Base-by-base conservation (phyloP, 2,888 invertebrate genomes). In the Drosophila yooni region DNA sequence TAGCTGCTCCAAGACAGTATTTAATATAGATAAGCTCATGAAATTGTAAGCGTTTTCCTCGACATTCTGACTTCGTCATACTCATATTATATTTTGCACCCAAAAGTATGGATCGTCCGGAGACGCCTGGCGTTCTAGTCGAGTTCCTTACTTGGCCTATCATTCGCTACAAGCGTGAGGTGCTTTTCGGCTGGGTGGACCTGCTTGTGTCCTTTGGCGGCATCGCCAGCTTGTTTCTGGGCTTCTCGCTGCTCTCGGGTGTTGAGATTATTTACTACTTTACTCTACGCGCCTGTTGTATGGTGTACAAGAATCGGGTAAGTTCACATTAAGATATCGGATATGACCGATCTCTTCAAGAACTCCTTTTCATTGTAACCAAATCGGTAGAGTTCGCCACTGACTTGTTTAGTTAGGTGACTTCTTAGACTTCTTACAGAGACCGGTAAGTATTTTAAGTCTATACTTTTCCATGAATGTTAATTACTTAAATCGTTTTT, bases 101-200 rank as follows among this genome's bases (percentile, higher is more conserved):
- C 27, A 6, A 11, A 15, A 87, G 89, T 11, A 54, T 70, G 31
- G 87, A 89, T 60, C 74, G 83, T 1, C 75, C 87, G 0, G 89
- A 90, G 8, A 67, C 62, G 33, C 72, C 84, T 0, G 88, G 92
- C 4, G 91, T 93, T 0, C 74, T 91, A 31, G 91, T 93, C 7
- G 93, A 96, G 91, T 96, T 96, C 90, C 95, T 96, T 0, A 96
- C 96, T 1, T 97, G 97, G 97, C 93, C 92, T 3, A 91, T 92
- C 62, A 95, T 96, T 33, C 94, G 96, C 5, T 97, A 96, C 91
- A 96, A 96, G 89, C 94, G 97, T 36, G 96, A 97, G 92, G 96
- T 97, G 25, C 94, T 96, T 50, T 97, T 97, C 90, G 97, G 97
- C 64, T 97, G 97, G 96, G 96, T 97, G 1, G 97, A 97, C 93